Base-by-base conservation (phyloP, 2,888 invertebrate genomes). In the Andricus quercusramuli region DNA sequence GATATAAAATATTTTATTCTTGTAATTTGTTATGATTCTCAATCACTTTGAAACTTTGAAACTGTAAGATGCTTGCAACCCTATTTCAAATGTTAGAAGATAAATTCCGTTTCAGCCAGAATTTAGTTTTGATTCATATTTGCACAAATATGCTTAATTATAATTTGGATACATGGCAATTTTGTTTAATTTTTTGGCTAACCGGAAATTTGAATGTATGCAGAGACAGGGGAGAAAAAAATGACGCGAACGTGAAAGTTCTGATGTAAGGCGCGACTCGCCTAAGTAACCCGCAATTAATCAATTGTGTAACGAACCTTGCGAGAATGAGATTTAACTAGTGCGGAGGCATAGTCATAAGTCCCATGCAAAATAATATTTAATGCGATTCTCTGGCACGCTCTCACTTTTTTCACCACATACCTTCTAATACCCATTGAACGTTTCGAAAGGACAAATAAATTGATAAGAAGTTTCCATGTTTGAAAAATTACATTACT, bases 221-320 rank as follows among this genome's bases (percentile, higher is more conserved):
- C 56, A 74, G 25, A 70, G 70, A 32, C 22, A 29, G 9, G 32
- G 32, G 25, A 62, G 78, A 80, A 82, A 82, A 84, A 84, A 80
- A 70, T 80, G 66, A 78, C 76, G 79, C 77, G 74, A 82, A 78
- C 81, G 80, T 77, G 82, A 82, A 84, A 80, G 78, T 82, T 65
- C 70, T 82, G 81, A 81, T 77, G 82, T 79, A 84, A 82, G 78
- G 78, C 79, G 78, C 65, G 56, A 74, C 80, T 76, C 17, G 64
- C 32, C 78, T 51, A 67, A 79, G 51, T 62, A 70, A 78, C 47
- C n/a, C 62, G 41, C 81, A 82, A 83, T 82, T 83, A 82, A 80
- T 67, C 64, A 79, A 81, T 83, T 82, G 76, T 81, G 82, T 70
- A 83, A 81, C 59, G 51, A 74, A 74, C 70, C 51, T 51, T 56